These are phyloP conservation scores for Cinclus mexicanus DNA, from an alignment of 2,113 vertebrate genomes.

Conservation along the genomic window DNA sequence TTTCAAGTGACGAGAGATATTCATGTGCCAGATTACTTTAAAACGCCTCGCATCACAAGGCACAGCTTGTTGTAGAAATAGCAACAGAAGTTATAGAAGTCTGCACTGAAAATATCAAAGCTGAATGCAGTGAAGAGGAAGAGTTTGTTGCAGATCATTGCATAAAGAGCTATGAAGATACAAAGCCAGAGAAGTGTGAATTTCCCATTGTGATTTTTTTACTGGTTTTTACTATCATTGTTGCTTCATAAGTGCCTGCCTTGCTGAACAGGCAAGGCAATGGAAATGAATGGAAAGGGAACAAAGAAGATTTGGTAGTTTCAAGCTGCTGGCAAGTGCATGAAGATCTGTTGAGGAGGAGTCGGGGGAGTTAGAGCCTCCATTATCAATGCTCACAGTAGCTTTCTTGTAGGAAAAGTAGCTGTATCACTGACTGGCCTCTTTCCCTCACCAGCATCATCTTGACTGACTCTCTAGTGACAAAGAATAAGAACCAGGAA, in stretches of 20 bases:
- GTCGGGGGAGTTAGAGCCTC: not conserved
- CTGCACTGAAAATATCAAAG: conserved; percentile 28
- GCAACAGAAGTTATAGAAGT: conserved; percentile 11
- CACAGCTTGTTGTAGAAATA: conserved; percentile 27
- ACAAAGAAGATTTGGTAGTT: not conserved
- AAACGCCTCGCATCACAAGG: not conserved
- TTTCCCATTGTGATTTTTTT: not conserved
- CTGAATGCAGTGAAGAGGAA: not conserved
- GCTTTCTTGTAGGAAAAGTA: not conserved
- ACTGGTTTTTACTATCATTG: not conserved
- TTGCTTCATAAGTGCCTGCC: not conserved
- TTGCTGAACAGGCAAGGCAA: not conserved
- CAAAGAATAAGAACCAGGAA: not conserved
- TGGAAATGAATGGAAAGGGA: not conserved
- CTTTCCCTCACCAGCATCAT: not conserved
- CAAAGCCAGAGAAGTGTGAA: not conserved
- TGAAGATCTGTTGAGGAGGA: not conserved
- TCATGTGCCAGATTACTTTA: conserved; percentile 22
- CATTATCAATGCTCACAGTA: not conserved
- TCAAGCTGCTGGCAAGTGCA: not conserved
- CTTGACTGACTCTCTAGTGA: not conserved
- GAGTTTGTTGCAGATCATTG: not conserved
- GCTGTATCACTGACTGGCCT: not conserved
- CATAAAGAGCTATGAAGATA: not conserved
- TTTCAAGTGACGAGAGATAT: not conserved